Evolutionary conservation across 2,888 invertebrate species (phyloP), one percentile per base, ranked within the genome.

Genomic region (Ochropacha duplaris): DNA sequence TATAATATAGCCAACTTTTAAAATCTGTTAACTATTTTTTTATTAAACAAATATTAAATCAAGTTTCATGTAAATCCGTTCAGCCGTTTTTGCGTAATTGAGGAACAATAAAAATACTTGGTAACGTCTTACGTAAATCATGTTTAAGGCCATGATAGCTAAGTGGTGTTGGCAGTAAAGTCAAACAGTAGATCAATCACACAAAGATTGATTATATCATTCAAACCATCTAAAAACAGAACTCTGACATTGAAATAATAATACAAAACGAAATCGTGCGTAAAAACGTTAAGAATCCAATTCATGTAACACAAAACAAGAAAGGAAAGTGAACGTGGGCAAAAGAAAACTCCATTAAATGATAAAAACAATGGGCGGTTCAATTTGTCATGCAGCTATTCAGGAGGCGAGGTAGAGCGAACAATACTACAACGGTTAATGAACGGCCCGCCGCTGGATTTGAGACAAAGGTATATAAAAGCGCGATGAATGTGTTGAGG

Each of bases 311-410:
- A 55, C 34, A 22, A 51, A 28, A n/a, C 49, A 31, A 55, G 51
- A 59, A 59, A 22, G 49, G 14, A 54, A 36, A 36, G 36, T 36
- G n/a, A 49, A 54, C 31, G 31, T 44, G 54, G 28, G 31, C 44
- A 12, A 61, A 74, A 66, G 65, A 68, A 71, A 72, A 76, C 55
- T 65, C 65, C 64, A 69, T 75, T 72, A 71, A 62, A 63, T 62
- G 54, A 52, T 60, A 51, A 75, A 76, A 61, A 12, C 50, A 66
- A 66, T 68, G 66, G 64, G 65, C 70, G 69, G 69, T 75, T 75
- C 68, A 74, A 77, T 78, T 78, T 76, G 77, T 76, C 71, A 69
- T 54, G 49, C 61, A 24, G 55, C 68, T 62, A 69, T 71, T 70
- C 67, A 62, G 55, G 36, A 44, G 44, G 52, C 64, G 44, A 57